A percentile compares a stretch with the other conserved stretches of the same genome.
Conservation (phyloP, 2,797 vertebrate species). For the Enteromius viviparus region DNA sequence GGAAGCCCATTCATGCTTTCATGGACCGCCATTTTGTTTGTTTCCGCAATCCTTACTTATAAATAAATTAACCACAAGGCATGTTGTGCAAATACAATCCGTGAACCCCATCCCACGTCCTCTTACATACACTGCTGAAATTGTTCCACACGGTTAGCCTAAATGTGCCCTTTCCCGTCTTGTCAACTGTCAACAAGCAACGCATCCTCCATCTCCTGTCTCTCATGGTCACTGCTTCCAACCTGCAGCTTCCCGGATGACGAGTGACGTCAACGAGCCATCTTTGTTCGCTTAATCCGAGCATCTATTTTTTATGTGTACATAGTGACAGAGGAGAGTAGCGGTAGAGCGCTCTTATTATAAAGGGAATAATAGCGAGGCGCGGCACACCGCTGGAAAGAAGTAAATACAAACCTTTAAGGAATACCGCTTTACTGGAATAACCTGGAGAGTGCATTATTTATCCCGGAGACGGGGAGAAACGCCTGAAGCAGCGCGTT, state of each 20-base stretch:
- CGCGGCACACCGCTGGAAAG: conserved; percentile 54
- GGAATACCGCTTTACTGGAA: conserved; percentile 49
- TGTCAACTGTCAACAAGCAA: neutral
- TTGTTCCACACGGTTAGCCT: neutral
- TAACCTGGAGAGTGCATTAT: conserved; percentile 63
- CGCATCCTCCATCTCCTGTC: conserved; percentile 52
- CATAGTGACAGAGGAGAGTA: conserved; percentile 66
- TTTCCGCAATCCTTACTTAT: conserved; percentile 43
- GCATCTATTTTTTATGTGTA: conserved; percentile 76
- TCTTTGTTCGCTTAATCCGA: conserved; percentile 79
- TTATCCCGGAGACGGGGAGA: conserved; percentile 66
- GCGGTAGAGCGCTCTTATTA: conserved; percentile 58
- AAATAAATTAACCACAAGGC: conserved; percentile 60
- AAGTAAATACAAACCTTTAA: conserved; percentile 16
- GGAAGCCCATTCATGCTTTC: conserved; percentile 50
- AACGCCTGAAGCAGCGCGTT: conserved; percentile 71
- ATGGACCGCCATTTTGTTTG: conserved; percentile 81
- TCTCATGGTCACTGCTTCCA: conserved; percentile 67
- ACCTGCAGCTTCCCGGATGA: conserved; percentile 73
- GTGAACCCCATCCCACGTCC: neutral
- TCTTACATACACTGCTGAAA: neutral
- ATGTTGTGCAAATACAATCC: conserved; percentile 13
- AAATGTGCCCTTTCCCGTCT: neutral
- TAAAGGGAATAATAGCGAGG: conserved; percentile 63
- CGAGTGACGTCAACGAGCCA: conserved; percentile 82